phyloP scores from a whole-genome alignment of 2,888 invertebrate genomes.

The Nemotelus nigrinus region DNA sequence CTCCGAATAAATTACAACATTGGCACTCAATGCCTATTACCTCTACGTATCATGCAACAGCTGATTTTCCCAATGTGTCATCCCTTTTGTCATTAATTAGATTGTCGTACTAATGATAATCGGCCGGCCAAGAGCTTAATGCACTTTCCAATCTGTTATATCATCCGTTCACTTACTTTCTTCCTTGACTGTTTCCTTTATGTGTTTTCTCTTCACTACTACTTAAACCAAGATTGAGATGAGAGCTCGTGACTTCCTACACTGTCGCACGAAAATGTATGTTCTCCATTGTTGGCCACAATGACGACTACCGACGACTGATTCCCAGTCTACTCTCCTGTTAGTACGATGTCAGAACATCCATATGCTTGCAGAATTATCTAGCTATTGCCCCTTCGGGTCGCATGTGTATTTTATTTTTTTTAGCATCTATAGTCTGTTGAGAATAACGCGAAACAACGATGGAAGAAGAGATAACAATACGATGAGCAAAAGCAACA shows the following conservation, averaged over 20 bases:
- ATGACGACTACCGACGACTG: background rate
- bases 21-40: too few species aligned
- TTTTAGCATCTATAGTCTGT: background rate
- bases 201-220: too few species aligned
- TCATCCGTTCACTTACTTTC: too few species aligned
- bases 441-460: background rate
- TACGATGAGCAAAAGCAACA: background rate
- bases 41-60: too few species aligned
- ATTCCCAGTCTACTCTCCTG: background rate
- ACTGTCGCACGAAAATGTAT: constrained; percentile 1
- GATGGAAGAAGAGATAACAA: background rate
- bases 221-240: background rate
- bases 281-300: background rate
- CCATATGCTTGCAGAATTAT: background rate
- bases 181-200: too few species aligned
- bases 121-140: too few species aligned
- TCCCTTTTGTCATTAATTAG: too few species aligned
- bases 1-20: too few species aligned
- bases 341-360: background rate
- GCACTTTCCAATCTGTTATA: too few species aligned
- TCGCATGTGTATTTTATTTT: background rate
- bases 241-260: background rate
- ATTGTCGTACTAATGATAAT: too few species aligned
- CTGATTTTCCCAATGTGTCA: too few species aligned
- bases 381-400: background rate